phyloP scores from a whole-genome alignment of 2,888 invertebrate genomes.

The Tipula vernalis region DNA sequence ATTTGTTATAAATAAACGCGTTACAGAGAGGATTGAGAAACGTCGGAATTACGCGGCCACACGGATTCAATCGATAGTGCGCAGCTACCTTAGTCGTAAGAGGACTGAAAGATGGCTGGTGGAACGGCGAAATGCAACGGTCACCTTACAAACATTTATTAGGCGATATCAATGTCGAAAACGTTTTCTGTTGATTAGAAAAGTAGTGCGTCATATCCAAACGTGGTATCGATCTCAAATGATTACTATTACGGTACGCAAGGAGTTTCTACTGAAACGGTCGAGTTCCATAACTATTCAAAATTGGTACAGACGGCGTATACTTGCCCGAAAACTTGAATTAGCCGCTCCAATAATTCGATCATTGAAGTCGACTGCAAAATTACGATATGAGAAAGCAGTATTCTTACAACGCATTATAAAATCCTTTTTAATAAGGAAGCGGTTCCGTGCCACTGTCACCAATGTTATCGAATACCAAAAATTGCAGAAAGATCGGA shows the following conservation, averaged over 20 bases:
- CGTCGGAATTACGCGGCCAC: conserved; percentile 41
- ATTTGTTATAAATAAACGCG: conserved; percentile 39
- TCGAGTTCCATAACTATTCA: conserved; percentile 39
- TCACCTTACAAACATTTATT: conserved; percentile 38
- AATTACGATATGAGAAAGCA: conserved; percentile 21
- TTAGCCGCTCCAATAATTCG: conserved; percentile 21
- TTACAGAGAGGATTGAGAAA: conserved; percentile 32
- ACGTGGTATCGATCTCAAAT: conserved; percentile 37
- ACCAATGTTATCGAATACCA: conserved; percentile 16
- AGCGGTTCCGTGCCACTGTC: conserved; percentile 30
- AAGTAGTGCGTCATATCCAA: conserved; percentile 38
- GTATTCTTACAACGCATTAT: conserved; percentile 19
- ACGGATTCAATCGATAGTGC: conserved; percentile 40
- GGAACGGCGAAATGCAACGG: conserved; percentile 28
- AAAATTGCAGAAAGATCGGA: conserved; percentile 16
- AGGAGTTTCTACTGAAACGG: conserved; percentile 32
- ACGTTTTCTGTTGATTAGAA: conserved; percentile 29
- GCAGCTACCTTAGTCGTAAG: conserved; percentile 26
- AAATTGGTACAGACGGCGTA: conserved; percentile 34
- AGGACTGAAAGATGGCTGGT: conserved; percentile 25
- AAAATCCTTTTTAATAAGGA: conserved; percentile 29
- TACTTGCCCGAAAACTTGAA: conserved; percentile 24
- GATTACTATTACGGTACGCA: conserved; percentile 31
- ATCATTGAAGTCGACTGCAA: conserved; percentile 18
- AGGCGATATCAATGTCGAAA: conserved; percentile 36